These are phyloP conservation scores for Aleiodes alternator DNA, from an alignment of 2,888 invertebrate genomes.

Conservation along the genomic window DNA sequence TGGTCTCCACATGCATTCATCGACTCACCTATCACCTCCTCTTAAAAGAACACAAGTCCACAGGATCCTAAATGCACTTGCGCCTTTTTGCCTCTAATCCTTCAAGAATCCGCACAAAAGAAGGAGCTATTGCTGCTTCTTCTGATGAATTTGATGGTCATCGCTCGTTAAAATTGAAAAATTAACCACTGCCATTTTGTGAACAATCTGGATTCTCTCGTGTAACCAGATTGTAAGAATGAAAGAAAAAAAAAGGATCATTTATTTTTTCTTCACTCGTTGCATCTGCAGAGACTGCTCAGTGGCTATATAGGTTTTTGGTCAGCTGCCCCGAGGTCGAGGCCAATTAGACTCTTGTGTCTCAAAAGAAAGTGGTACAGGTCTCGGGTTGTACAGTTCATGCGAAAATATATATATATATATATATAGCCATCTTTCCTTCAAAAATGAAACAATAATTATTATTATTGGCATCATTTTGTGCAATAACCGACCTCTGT, in stretches of 20 bases:
- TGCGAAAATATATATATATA: conserved; percentile 49
- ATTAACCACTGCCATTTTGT: conserved; percentile 60
- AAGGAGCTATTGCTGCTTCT: conserved; percentile 32
- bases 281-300: conserved; percentile 57
- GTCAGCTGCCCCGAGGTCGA: conserved; percentile 61
- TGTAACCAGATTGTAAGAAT: conserved; percentile 33
- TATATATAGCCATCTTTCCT: conserved; percentile 14
- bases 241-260: conserved; percentile 42
- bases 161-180: conserved; percentile 72
- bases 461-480: conserved; percentile 51
- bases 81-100: neutral
- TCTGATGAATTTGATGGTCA: conserved; percentile 59
- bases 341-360: conserved; percentile 63
- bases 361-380: conserved; percentile 60
- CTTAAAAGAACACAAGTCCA: conserved; percentile 21
- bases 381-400: conserved; percentile 20
- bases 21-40: conserved; percentile 35
- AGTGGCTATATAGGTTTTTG: conserved; percentile 47
- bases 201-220: conserved; percentile 11
- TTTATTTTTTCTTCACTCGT: conserved; percentile 11
- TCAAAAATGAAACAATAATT: conserved; percentile 51
- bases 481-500: conserved; percentile 38
- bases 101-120: conserved; percentile 51
- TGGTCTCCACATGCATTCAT: conserved; percentile 58
- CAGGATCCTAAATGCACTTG: conserved; percentile 19